Evolutionary conservation across 2,888 invertebrate genomes (phyloP).

Genomic region (Anagyrus pseudococci): DNA sequence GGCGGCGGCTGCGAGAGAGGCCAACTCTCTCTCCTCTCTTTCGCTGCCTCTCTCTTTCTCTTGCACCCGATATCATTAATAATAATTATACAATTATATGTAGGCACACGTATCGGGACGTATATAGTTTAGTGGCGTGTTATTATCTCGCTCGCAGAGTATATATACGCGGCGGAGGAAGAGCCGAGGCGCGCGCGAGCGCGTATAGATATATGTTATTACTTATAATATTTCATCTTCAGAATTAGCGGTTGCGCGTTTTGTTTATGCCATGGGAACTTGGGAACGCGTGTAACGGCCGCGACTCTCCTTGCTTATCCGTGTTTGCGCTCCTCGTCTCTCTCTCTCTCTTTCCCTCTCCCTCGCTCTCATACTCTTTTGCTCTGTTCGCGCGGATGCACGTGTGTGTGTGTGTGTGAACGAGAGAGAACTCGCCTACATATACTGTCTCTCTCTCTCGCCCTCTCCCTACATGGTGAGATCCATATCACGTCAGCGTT

Average conservation of each 20-base stretch:
- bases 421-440: background rate
- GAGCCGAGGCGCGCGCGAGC: conserved; percentile 36
- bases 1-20: background rate
- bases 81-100: conserved; percentile 63
- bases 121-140: conserved; percentile 59
- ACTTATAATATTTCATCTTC: conserved; percentile 63
- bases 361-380: conserved; percentile 26
- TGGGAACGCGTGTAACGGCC: conserved; percentile 6
- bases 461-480: background rate
- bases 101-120: conserved; percentile 55
- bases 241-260: conserved; percentile 60
- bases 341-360: background rate
- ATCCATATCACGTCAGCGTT: background rate
- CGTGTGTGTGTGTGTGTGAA: background rate
- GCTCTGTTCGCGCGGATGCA: background rate
- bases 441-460: background rate
- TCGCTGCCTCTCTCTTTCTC: background rate
- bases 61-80: conserved; percentile 59
- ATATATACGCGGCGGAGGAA: conserved; percentile 42
- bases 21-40: background rate
- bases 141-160: conserved; percentile 56
- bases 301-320: too few species aligned
- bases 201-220: conserved; percentile 60
- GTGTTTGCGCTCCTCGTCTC: too few species aligned
- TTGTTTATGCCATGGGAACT: conserved; percentile 59